Evolutionary conservation across 2,797 vertebrate genomes (phyloP), one percentile per base, ranked within the genome.

Genomic region (Gallinago stenura): DNA sequence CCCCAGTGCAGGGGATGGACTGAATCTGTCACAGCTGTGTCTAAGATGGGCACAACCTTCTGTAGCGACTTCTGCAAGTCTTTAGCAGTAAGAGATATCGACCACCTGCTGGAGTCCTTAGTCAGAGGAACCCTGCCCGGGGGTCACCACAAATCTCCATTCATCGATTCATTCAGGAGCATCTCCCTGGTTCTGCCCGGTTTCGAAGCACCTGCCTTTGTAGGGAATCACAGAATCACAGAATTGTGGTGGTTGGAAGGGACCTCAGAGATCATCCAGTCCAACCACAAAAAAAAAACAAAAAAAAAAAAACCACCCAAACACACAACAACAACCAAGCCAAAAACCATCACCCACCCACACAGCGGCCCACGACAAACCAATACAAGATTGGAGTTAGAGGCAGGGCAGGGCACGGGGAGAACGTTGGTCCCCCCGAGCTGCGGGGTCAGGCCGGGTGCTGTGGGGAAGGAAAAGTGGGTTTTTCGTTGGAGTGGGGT

Each of bases 31-130:
- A 75, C 56, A 66, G 85, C 41, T 26, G 50, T 43, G 79, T 43
- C 2, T 28, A 48, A 89, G 91, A 41, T 12, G 24, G n/a, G 37
- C 30, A n/a, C 85, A 73, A 25, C 89, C 87, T 78, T 43, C 48
- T 18, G 66, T 5, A 84, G 83, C 79, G 83, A 57, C 94, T 83
- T 60, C 53, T 92, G 86, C 54, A 53, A 78, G 95, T 90, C 62
- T 95, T 95, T 94, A 93, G 69, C 75, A 58, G 78, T 41, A 31
- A 83, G 73, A 93, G 28, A 3, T 88, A 93, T 89, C 93, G 84
- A 95, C 93, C 43, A 0, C 8, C 6, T 7, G 25, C 91, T 66
- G 77, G 89, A 96, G 83, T 62, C 84, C 88, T 95, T 81, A 92
- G 33, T 92, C 84, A 83, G 95, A 72, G 15, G 12, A 86, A 93